These are phyloP conservation scores for Rhinoderma darwinii DNA, from an alignment of 2,113 vertebrate genomes.

Conservation along the genomic window DNA sequence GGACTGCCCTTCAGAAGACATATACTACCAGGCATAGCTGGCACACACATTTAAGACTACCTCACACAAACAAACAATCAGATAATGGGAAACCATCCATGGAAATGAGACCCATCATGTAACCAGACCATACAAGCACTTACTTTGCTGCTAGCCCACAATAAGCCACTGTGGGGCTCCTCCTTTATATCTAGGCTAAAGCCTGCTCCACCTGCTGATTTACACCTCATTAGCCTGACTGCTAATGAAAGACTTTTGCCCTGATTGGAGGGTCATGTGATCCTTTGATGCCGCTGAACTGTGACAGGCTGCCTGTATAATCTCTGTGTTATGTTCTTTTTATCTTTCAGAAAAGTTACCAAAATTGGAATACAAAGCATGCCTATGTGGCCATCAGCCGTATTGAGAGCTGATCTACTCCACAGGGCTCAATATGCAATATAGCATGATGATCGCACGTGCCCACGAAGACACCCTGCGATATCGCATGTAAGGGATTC, in stretches of 20 bases:
- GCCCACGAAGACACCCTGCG: background rate
- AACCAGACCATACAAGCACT: too few species aligned
- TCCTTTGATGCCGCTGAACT: constrained; percentile 46
- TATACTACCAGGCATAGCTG: background rate
- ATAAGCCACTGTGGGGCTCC: background rate
- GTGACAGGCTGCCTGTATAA: constrained; percentile 12
- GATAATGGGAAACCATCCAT: too few species aligned
- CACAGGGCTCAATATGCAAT: too few species aligned
- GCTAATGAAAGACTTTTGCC: constrained; percentile 33
- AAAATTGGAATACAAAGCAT: background rate
- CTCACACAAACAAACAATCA: too few species aligned
- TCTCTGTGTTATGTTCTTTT: constrained; percentile 18
- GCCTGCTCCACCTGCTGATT: constrained; percentile 22
- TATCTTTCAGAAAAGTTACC: background rate
- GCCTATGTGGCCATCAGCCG: background rate
- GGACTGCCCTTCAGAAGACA: background rate
- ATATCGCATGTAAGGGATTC: background rate
- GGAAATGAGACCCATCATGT: too few species aligned
- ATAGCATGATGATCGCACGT: background rate
- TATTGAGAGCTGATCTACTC: background rate
- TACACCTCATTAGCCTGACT: constrained; percentile 34
- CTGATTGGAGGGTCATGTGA: background rate
- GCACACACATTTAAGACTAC: too few species aligned
- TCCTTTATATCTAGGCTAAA: background rate
- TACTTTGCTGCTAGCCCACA: background rate